These are phyloP conservation scores for Diabrotica undecimpunctata DNA, from an alignment of 1,140 invertebrate genomes.

Conservation along the genomic window DNA sequence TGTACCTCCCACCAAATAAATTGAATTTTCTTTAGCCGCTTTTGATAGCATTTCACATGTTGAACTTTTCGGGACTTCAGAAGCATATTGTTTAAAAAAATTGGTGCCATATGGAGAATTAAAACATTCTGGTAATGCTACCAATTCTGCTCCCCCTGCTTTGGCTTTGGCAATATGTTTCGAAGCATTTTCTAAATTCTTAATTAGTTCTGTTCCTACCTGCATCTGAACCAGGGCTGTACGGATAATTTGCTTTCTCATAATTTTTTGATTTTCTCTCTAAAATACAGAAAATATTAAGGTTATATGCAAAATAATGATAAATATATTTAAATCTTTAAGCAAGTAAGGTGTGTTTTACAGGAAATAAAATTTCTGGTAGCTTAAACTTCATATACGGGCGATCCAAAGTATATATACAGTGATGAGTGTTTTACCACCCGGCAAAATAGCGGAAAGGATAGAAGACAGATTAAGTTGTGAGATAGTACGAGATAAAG, in stretches of 20 bases:
- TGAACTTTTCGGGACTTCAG: constrained; percentile 72
- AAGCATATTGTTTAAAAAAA: constrained; percentile 83
- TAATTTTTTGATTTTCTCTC: not conserved
- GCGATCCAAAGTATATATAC: no score
- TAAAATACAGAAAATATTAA: no score
- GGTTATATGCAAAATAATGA: no score
- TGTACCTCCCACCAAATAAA: constrained; percentile 86
- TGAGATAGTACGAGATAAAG: no score
- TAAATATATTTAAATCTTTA: no score
- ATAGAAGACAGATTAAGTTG: no score
- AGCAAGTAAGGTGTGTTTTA: no score
- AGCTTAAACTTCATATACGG: no score
- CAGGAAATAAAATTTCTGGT: no score
- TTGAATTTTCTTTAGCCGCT: constrained; percentile 70
- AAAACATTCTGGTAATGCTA: constrained; percentile 89
- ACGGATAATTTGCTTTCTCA: constrained; percentile 19
- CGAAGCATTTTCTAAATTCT: constrained; percentile 71
- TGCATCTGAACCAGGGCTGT: constrained; percentile 73
- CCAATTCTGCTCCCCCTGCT: constrained; percentile 68
- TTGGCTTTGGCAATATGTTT: constrained; percentile 72
- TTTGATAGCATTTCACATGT: constrained; percentile 68
- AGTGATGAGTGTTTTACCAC: no score
- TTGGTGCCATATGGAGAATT: constrained; percentile 92
- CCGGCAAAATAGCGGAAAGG: no score
- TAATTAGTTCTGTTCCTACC: constrained; percentile 69